Percentiles rank a stretch among this genome's conserved stretches.
These are phyloP conservation scores for Tautogolabrus adspersus DNA, from an alignment of 2,113 vertebrate species.

Conservation along the genomic window DNA sequence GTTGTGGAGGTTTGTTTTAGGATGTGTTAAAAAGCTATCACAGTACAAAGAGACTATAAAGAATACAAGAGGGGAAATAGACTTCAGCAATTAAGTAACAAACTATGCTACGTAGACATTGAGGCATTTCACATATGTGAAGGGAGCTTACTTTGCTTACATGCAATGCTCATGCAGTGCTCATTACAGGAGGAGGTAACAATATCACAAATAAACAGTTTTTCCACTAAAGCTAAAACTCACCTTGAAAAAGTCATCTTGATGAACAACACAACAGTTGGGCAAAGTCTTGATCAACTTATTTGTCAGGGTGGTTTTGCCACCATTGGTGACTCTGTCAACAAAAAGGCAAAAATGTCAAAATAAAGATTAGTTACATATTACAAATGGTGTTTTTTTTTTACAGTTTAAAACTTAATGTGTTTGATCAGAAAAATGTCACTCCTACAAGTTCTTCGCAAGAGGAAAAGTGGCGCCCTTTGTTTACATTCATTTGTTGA, in stretches of 20 bases:
- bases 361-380: background rate
- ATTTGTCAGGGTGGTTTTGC: slow-evolving; percentile 87
- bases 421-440: too few relatives aligned
- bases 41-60: background rate
- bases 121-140: background rate
- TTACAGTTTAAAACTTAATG: background rate
- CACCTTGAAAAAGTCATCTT: slow-evolving; percentile 89
- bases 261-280: slow-evolving; percentile 87
- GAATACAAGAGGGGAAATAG: background rate
- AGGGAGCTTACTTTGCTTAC: background rate
- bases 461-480: background rate
- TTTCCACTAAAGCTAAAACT: slow-evolving; percentile 26
- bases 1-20: background rate
- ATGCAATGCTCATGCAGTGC: slow-evolving; percentile 34
- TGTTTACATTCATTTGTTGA: slow-evolving; percentile 5
- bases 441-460: too few relatives aligned
- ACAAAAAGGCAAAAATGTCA: slow-evolving; percentile 7
- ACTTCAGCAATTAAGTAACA: background rate
- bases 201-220: background rate
- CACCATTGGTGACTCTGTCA: slow-evolving; percentile 86
- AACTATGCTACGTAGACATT: background rate
- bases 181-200: background rate
- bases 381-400: too few relatives aligned
- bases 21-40: background rate
- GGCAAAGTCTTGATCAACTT: slow-evolving; percentile 82